A percentile compares a stretch with the other conserved stretches of the same genome.
Evolutionary conservation across 1,140 invertebrate genomes (phyloP).

Genomic region (Caenorhabditis brenneri): DNA sequence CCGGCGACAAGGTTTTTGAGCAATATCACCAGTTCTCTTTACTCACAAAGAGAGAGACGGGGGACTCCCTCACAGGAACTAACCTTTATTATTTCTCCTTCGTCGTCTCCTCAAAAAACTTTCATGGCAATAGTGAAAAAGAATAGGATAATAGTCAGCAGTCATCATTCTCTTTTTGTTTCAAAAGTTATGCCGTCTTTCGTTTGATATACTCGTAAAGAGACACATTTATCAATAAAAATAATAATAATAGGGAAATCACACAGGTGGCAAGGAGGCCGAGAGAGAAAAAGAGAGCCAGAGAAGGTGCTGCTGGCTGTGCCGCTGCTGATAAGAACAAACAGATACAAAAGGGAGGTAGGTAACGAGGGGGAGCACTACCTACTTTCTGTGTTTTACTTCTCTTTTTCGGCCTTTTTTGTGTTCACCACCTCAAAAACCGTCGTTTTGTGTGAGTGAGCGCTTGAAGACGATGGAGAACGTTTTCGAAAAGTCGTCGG

Average conservation of each 20-base stretch:
- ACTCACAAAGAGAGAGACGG: no score
- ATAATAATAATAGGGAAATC: not conserved
- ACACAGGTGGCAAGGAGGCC: no score
- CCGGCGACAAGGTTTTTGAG: no score
- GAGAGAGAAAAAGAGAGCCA: not conserved
- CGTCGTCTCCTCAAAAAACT: not conserved
- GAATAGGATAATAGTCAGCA: conserved; percentile 4
- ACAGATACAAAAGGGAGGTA: conserved; percentile 16
- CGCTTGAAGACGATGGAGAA: not conserved
- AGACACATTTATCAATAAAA: conserved; percentile 4
- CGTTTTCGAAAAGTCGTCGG: not conserved
- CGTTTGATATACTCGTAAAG: conserved; percentile 10
- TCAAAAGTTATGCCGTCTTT: no score
- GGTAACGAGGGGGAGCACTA: conserved; percentile 23
- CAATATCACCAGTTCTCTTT: no score
- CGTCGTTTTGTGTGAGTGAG: not conserved
- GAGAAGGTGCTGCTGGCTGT: conserved; percentile 24
- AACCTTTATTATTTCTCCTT: not conserved
- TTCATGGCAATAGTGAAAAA: conserved; percentile 3
- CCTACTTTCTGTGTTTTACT: not conserved
- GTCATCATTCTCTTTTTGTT: conserved; percentile 12
- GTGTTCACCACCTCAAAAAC: not conserved
- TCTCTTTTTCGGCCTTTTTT: not conserved
- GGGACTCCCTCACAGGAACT: not conserved
- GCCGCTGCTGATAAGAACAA: conserved; percentile 43